Evolutionary conservation across 1,140 invertebrate species (phyloP).

Genomic region (Drosophila tani): DNA sequence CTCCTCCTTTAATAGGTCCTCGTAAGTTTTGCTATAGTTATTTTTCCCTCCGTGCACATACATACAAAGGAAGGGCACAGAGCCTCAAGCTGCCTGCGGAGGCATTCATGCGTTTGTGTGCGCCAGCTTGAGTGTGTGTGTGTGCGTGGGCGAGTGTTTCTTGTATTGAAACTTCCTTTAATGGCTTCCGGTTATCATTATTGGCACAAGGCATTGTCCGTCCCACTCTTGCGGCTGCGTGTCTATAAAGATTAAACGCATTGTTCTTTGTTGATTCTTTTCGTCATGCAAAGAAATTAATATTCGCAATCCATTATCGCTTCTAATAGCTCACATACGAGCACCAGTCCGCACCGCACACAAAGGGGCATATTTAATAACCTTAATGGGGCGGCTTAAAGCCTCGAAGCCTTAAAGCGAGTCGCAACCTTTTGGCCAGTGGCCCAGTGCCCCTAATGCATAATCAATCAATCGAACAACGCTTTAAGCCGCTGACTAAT

Average conservation of each 20-base stretch:
- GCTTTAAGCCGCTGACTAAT: conserved; percentile 79
- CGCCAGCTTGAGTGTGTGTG: conserved; percentile 7
- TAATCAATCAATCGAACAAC: conserved; percentile 81
- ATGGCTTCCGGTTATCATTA: conserved; percentile 84
- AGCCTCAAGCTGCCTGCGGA: conserved; percentile 52
- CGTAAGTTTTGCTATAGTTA: not conserved
- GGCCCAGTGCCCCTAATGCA: conserved; percentile 34
- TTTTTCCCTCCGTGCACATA: conserved; percentile 25
- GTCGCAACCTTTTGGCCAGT: conserved; percentile 45
- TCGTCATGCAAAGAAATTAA: conserved; percentile 82
- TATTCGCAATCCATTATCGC: conserved; percentile 81
- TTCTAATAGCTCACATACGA: conserved; percentile 65
- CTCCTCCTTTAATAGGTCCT: not conserved
- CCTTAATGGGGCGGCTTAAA: conserved; percentile 75
- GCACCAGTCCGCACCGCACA: conserved; percentile 3
- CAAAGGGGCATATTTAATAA: conserved; percentile 67
- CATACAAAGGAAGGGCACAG: conserved; percentile 22
- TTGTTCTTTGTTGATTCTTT: conserved; percentile 79
- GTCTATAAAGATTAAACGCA: conserved; percentile 80
- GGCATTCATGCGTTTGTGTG: conserved; percentile 42
- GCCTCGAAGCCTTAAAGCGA: conserved; percentile 76
- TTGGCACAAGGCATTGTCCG: conserved; percentile 68
- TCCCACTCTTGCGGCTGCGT: conserved; percentile 57
- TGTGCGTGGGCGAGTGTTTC: conserved; percentile 41
- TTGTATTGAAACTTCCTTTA: conserved; percentile 83